Conservation (phyloP, 2,113 vertebrate genomes). For the Passer montanus region DNA sequence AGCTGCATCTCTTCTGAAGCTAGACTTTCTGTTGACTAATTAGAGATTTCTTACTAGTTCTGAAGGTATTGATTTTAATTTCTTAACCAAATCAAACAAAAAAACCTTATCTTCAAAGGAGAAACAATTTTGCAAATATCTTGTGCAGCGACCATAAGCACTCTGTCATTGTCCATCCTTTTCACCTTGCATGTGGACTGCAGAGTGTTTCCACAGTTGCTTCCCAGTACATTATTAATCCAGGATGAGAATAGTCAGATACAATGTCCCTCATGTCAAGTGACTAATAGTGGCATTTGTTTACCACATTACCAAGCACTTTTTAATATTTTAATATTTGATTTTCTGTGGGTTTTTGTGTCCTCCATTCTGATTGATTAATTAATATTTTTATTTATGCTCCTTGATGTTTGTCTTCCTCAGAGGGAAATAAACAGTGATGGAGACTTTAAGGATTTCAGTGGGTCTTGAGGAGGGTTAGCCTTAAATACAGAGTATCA, state of each 20-base stretch:
- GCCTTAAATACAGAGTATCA: background rate
- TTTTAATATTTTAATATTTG: background rate
- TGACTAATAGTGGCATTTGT: background rate
- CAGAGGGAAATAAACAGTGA: background rate
- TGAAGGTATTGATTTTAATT: background rate
- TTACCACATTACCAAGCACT: background rate
- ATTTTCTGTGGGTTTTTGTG: background rate
- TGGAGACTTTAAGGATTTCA: background rate
- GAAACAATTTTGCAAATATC: background rate
- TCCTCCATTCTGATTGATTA: background rate
- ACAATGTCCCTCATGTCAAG: background rate
- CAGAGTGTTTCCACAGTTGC: background rate
- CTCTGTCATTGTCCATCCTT: background rate
- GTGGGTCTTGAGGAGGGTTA: background rate
- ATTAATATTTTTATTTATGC: background rate
- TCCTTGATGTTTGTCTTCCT: rapidly evolving
- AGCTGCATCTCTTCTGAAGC: background rate
- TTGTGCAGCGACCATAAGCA: background rate
- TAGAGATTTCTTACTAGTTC: background rate
- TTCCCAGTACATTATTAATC: background rate
- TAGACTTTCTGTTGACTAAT: background rate
- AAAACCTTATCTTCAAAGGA: background rate
- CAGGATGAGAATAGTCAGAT: background rate
- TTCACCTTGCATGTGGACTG: background rate
- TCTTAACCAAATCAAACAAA: background rate